phyloP scores from a whole-genome alignment of 1,140 invertebrate genomes.

The Lethocerus indicus region DNA sequence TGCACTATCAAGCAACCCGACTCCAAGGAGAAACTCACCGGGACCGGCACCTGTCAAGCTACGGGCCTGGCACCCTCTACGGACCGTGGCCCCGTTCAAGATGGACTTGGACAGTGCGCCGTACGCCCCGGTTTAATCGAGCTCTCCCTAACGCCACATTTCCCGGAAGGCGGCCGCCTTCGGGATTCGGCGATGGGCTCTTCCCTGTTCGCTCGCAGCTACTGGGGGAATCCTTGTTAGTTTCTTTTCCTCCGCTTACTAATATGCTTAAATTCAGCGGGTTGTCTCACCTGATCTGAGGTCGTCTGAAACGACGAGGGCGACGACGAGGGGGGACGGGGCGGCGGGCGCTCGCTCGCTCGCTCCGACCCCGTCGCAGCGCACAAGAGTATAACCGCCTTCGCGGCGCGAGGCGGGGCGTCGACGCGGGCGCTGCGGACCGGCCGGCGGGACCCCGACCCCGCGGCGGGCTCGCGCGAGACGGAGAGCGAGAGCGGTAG shows the following conservation, averaged over 20 bases:
- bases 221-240: conserved; percentile 75
- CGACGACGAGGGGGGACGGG: no score
- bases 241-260: conserved; percentile 86
- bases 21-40: conserved; percentile 44
- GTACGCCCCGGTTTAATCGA: conserved; percentile 24
- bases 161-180: conserved; percentile 28
- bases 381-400: conserved; percentile 11
- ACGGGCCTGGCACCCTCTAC: conserved; percentile 54
- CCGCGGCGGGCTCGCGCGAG: not conserved
- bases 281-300: conserved; percentile 53
- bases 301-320: conserved; percentile 23
- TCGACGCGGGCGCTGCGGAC: not conserved
- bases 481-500: not conserved
- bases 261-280: conserved; percentile 77
- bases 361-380: not conserved
- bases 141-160: conserved; percentile 48
- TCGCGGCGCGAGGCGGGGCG: conserved; percentile 1
- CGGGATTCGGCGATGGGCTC: no score
- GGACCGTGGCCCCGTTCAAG: conserved; percentile 47
- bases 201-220: conserved; percentile 73
- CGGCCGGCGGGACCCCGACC: not conserved
- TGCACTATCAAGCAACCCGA: conserved; percentile 74
- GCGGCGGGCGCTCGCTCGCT: not conserved
- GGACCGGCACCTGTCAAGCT: conserved; percentile 29
- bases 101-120: conserved; percentile 45